Conservation (phyloP, 1,140 invertebrate genomes). For the Magallana gigas region DNA sequence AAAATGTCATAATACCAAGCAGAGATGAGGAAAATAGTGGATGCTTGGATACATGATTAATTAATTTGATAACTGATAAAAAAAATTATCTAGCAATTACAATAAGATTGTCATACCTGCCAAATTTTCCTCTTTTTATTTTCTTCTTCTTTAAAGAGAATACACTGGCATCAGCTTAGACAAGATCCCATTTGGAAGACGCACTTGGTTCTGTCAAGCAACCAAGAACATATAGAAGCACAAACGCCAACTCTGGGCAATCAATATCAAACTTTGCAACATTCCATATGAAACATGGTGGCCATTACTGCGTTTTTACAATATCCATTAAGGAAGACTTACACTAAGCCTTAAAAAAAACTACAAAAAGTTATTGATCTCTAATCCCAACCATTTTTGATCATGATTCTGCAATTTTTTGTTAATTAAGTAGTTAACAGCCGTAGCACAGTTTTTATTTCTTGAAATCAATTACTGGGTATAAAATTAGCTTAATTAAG, state of each 20-base stretch:
- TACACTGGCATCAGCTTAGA: neutral
- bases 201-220: neutral
- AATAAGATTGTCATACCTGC: neutral
- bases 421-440: neutral
- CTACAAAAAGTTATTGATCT: neutral
- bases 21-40: too few species aligned
- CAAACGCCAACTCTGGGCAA: constrained; percentile 1
- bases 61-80: too few species aligned
- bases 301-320: constrained; percentile 8
- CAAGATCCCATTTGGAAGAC: constrained; percentile 15
- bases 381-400: neutral
- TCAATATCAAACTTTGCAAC: constrained; percentile 28
- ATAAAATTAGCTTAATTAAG: constrained; percentile 14
- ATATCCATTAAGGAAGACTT: constrained; percentile 3
- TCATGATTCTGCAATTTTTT: constrained; percentile 12
- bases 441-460: neutral
- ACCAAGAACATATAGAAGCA: neutral
- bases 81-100: too few species aligned
- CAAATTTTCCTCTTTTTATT: neutral
- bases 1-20: too few species aligned
- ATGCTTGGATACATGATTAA: too few species aligned
- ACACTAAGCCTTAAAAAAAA: neutral
- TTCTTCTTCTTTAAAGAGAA: neutral
- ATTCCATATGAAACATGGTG: constrained; percentile 15
- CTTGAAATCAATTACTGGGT: neutral